Conservation (phyloP, 2,113 vertebrate species). For the Hystrix cristata region DNA sequence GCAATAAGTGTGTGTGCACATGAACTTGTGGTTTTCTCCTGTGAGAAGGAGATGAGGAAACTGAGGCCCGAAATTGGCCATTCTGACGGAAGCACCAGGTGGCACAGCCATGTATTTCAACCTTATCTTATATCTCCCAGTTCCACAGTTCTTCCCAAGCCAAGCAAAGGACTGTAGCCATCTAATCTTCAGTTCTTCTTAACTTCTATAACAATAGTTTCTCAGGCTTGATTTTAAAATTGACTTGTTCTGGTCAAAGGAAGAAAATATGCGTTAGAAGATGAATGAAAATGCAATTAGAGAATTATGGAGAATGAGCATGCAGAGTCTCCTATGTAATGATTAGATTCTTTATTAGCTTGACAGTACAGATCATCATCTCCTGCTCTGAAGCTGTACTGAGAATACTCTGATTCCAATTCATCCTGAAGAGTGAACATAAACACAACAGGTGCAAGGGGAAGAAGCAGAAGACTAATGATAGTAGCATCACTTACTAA, state of each 20-base stretch:
- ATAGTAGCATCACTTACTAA: constrained; percentile 5
- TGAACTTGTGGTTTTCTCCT: constrained; percentile 17
- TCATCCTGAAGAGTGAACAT: neutral
- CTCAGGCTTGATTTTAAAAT: neutral
- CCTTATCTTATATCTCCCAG: neutral
- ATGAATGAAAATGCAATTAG: constrained; percentile 58
- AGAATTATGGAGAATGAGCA: neutral
- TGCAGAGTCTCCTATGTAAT: neutral
- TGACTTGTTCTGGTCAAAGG: constrained; percentile 29
- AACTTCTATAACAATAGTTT: neutral
- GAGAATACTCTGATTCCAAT: neutral
- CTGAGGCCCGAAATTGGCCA: neutral
- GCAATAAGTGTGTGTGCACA: neutral
- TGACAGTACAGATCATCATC: neutral
- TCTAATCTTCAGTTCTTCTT: neutral
- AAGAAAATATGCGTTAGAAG: constrained; percentile 54
- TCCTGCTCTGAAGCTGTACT: constrained; percentile 27
- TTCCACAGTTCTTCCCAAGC: neutral
- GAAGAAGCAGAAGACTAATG: neutral
- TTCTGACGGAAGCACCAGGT: neutral
- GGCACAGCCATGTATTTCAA: neutral
- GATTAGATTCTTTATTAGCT: constrained; percentile 48
- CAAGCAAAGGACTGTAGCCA: constrained; percentile 2
- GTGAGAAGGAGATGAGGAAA: constrained; percentile 8
- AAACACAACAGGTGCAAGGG: neutral